Percentiles rank a stretch among this genome's conserved stretches.
These are phyloP conservation scores for Calcarius lapponicus DNA, from an alignment of 2,797 vertebrate genomes.

Conservation along the genomic window DNA sequence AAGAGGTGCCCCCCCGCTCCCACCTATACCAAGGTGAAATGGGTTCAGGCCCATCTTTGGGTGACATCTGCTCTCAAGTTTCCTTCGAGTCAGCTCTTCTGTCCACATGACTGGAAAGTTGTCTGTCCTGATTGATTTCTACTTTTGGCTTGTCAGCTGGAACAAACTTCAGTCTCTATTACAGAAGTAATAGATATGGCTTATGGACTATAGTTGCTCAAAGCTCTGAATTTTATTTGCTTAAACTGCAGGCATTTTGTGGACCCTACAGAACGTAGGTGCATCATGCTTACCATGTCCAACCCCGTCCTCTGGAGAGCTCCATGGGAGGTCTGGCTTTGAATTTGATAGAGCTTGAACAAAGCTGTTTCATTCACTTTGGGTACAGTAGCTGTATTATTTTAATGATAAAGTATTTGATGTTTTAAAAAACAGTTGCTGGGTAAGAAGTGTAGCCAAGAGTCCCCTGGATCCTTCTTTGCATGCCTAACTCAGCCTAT, in stretches of 20 bases:
- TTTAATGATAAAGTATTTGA: slow-evolving; percentile 38
- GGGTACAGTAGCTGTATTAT: slow-evolving; percentile 16
- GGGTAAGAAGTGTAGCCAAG: not conserved
- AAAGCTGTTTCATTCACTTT: slow-evolving; percentile 22
- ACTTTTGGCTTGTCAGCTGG: slow-evolving; percentile 41
- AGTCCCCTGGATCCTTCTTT: slow-evolving; percentile 28
- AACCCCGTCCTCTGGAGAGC: not conserved
- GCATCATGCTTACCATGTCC: not conserved
- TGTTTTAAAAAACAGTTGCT: slow-evolving; percentile 26
- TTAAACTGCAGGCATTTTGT: slow-evolving; percentile 50
- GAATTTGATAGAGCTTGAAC: slow-evolving; percentile 19
- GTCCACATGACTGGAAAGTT: slow-evolving; percentile 41
- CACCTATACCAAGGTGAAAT: slow-evolving; percentile 84
- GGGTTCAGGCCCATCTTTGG: slow-evolving; percentile 7
- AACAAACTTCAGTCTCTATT: slow-evolving; percentile 27
- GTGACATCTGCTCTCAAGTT: slow-evolving; percentile 15
- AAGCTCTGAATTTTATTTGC: slow-evolving; percentile 57
- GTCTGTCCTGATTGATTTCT: slow-evolving; percentile 27
- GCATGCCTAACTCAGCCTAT: slow-evolving; percentile 4
- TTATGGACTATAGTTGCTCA: slow-evolving; percentile 50
- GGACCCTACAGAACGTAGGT: not conserved
- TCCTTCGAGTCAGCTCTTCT: slow-evolving; percentile 46
- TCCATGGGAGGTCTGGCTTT: not conserved
- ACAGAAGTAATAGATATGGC: slow-evolving; percentile 42
- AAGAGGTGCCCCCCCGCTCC: slow-evolving; percentile 84